A percentile compares a stretch with the other conserved stretches of the same genome.
Evolutionary conservation across 2,797 vertebrate species (phyloP).

Genomic region (Ptychadena robeensis): DNA sequence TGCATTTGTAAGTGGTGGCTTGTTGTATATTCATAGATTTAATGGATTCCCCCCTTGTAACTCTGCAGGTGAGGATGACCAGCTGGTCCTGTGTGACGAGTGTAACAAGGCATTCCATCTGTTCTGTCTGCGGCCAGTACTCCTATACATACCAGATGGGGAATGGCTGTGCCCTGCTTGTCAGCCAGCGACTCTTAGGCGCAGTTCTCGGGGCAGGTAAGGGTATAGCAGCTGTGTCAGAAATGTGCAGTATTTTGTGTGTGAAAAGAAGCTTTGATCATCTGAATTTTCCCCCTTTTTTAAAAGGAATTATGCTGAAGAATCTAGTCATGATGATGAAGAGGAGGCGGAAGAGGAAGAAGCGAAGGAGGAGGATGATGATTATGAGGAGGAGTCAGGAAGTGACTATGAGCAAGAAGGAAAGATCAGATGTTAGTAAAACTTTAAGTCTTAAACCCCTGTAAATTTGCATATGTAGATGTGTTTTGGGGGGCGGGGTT

Average conservation of each 20-base stretch:
- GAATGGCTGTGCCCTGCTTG: constrained; percentile 97
- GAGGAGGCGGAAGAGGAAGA: constrained; percentile 82
- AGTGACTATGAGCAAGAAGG: constrained; percentile 86
- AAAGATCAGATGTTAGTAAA: constrained; percentile 88
- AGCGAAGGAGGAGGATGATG: constrained; percentile 78
- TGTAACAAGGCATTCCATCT: constrained; percentile 99
- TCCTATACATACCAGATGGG: constrained; percentile 89
- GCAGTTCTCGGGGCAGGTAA: constrained; percentile 89
- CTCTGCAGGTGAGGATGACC: constrained; percentile 90
- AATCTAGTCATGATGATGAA: constrained; percentile 83
- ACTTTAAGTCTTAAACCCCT: too few relatives aligned
- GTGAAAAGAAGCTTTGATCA: too few relatives aligned
- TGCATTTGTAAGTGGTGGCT: too few relatives aligned
- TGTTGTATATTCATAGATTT: too few relatives aligned
- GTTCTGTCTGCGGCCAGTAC: constrained; percentile 91
- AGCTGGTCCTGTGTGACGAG: constrained; percentile 95
- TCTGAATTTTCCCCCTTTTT: not conserved
- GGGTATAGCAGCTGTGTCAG: constrained; percentile 54
- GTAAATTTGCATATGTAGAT: too few relatives aligned
- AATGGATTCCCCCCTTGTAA: too few relatives aligned
- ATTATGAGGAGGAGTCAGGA: constrained; percentile 65
- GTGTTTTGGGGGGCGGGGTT: too few relatives aligned
- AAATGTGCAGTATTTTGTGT: too few relatives aligned
- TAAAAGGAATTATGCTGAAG: constrained; percentile 86
- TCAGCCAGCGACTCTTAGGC: constrained; percentile 87